Base-by-base conservation (phyloP, 1,140 invertebrate species). In the Anthonomus grandis region DNA sequence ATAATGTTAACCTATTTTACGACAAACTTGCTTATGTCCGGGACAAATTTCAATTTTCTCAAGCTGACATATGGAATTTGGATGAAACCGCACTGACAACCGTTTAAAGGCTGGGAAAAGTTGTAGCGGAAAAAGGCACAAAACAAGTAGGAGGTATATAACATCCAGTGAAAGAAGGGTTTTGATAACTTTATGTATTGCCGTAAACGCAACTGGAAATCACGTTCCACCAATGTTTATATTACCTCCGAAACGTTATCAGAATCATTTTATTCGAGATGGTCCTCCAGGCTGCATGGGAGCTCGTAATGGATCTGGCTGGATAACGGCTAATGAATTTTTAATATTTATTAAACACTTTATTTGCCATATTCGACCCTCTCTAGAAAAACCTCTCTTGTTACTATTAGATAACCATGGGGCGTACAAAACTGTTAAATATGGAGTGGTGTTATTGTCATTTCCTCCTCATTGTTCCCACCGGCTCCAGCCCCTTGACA, bases 61-160 rank as follows among this genome's bases (percentile, higher is more conserved):
- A n/a, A n/a, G n/a, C n/a, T n/a, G n/a, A n/a, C n/a, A n/a, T n/a
- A n/a, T n/a, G n/a, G n/a, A n/a, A 79, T 57, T 55, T 69, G 37
- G 74, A 76, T 63, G 75, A 78, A 64, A 77, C 71, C 9, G 52
- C 70, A 39, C 25, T 70, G 19, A 23, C 51, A 6, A 53, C 51
- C 2, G 51, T 53, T 21, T 13, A 18, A 5, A 34, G 21, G 13
- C 51, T 24, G 19, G 18, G 23, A 13, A 42, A 34, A 12, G 37
- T 53, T 42, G 39, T 53, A 44, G 51, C 18, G 9, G 9, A n/a
- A 3, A 31, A 34, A 21, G 38, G 51, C 4, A 13, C 39, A 15
- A 44, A 21, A 8, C 38, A 42, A 31, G n/a, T 23, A 4, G 55
- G 55, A 19, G 39, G n/a, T 8, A n/a, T n/a, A n/a, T n/a, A n/a